Evolutionary conservation across 2,888 invertebrate genomes (phyloP), one percentile per base, ranked within the genome.

Genomic region (Catocala fraxini): DNA sequence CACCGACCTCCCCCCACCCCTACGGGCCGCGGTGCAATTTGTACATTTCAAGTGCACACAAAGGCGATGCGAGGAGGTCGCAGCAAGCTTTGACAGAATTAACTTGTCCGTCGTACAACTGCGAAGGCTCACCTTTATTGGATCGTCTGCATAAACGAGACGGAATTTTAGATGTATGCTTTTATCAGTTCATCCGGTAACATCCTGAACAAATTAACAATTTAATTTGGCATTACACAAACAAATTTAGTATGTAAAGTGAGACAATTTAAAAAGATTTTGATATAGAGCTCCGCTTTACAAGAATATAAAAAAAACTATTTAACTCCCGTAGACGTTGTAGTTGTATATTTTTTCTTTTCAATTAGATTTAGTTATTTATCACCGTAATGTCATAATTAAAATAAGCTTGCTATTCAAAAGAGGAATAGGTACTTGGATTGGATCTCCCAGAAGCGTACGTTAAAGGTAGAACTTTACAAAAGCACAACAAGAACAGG

Each of bases 41-140:
- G 93, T 94, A 93, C 93, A 92, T 93, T 93, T 94, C 93, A 93
- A 94, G 92, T 92, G 91, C 92, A 91, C 89, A 93, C 93, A 93
- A 93, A 94, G 91, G 91, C 92, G 84, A 89, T 83, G 89, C 90
- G 91, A 89, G 88, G 88, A 91, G 92, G 90, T 92, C 91, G 90
- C 89, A 87, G 86, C 87, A 82, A 90, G 91, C 92, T 93, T 92
- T 93, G 92, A 94, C 93, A 92, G 91, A 92, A 94, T 94, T 93
- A 93, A 93, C 93, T 94, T 91, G 93, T 92, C 89, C 87, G 86
- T 86, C 86, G 88, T 88, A 89, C 86, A 83, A 84, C 84, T 87
- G 86, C 84, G 75, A 86, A 75, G 80, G 81, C 85, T 88, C 87
- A 90, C 90, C 90, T 92, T 89, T 92, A 92, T 91, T 91, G 89